phyloP scores from a whole-genome alignment of 2,113 vertebrate genomes.

The Ariopsis seemanni region DNA sequence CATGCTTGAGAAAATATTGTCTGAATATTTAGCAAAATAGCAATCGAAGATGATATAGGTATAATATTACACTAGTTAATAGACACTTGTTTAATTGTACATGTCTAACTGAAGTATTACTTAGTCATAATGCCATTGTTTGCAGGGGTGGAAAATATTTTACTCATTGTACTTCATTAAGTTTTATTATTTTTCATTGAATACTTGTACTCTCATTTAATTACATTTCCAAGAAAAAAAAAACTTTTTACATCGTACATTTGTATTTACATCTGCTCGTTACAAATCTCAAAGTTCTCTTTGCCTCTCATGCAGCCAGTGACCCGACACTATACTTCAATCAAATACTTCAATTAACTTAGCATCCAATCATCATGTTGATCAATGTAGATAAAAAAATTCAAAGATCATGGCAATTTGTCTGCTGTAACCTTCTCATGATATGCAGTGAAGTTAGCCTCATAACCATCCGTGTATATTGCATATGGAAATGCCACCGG shows the following conservation, averaged over 20 bases:
- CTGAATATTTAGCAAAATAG: background rate
- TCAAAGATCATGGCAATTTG: background rate
- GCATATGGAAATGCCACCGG: background rate
- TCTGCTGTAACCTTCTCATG: background rate
- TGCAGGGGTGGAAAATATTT: background rate
- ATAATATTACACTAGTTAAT: background rate
- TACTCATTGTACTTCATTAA: background rate
- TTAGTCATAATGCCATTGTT: background rate
- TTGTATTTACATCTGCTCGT: background rate
- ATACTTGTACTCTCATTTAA: background rate
- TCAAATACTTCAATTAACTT: background rate
- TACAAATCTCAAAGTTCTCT: background rate
- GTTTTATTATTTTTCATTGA: background rate
- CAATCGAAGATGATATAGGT: background rate
- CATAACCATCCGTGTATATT: background rate
- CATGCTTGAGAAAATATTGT: background rate
- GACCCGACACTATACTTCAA: background rate
- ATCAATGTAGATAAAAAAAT: background rate
- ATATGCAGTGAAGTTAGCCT: background rate
- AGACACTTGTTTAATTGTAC: background rate
- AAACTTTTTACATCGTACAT: background rate
- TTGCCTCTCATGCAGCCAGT: background rate
- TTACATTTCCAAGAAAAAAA: background rate
- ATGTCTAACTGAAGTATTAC: background rate
- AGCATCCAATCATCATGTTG: background rate